Evolutionary conservation across 2,797 vertebrate genomes (phyloP), one percentile per base, ranked within the genome.

Genomic region (Dicrostonyx torquatus): DNA sequence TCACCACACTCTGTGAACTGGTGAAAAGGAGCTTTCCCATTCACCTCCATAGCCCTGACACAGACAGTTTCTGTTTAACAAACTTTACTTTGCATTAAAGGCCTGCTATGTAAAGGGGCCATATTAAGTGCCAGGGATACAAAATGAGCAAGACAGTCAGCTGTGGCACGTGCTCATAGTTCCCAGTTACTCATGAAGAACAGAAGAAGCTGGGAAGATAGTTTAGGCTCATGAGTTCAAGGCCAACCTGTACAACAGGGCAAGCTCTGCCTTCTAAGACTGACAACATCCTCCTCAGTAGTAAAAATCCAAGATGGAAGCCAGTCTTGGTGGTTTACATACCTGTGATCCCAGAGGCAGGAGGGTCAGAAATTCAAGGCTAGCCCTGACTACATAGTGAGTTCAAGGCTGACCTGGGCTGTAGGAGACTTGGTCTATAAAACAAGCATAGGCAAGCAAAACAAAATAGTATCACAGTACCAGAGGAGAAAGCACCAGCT

Each of bases 41-140:
- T 77, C 53, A 62, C 72, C 70, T 91, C 72, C 77, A 40, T 68
- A 70, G 31, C 55, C n/a, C 11, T 43, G 86, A 34, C 37, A 31
- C 53, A 45, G 48, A 70, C 26, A 68, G 62, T 77, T 78, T 82
- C 60, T 93, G 64, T 78, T 94, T 84, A 90, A 72, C 84, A 89
- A 64, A 58, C 53, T n/a, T 43, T 58, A 87, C 88, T 78, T 78
- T 77, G 22, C 82, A 78, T 94, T 83, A 86, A 6, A 26, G 95
- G 66, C 14, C 75, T 18, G 0, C 66, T 90, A 45, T 37, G 7
- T 43, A 87, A 92, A 89, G n/a, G 37, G 48, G 84, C 73, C 70
- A 5, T 89, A 66, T 20, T 95, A 82, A 50, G 50, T 78, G 43
- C n/a, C 79, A 37, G 48, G 37, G 24, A 73, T 73, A 77, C 20